Base-by-base conservation (phyloP, 2,113 vertebrate species). In the Ciconia maguari region DNA sequence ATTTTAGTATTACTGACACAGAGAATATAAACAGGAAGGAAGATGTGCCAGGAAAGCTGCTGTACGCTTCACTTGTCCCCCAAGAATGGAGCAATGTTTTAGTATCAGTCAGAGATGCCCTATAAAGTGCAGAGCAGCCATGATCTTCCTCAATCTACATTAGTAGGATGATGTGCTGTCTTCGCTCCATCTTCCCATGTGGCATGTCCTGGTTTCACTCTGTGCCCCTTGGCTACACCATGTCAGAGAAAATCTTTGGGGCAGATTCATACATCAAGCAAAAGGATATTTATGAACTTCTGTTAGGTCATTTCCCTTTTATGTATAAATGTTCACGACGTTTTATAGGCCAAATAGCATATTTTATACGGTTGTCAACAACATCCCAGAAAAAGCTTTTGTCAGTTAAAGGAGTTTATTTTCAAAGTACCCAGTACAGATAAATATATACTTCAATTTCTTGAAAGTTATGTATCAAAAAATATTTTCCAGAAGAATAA, bases 401-500 rank as follows among this genome's bases (percentile, higher is more conserved):
- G 52, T 87, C 57, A 69, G 18, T 83, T 87, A 49, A 90, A 90
- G 60, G 24, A 75, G 32, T 48, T 8, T 89, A 18, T 57, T 82
- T 4, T 48, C 29, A 79, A 82, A 88, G 13, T 34, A 51, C 6
- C 1, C 22, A 78, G 46, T 66, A 81, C 7, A 75, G 58, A 83
- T 32, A 27, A 90, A 88, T 60, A 76, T 49, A 76, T 72, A 57
- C 24, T 87, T 90, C 38, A 77, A 66, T 83, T 90, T 94, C 41
- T 75, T 90, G 18, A 29, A 92, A 71, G 38, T 9, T 93, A 34
- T 58, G 30, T 38, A 62, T 76, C 32, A 70, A 48, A 86, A 95
- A 92, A 90, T 95, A 83, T 36, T 97, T 97, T 97, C 18, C 84
- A 89, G 57, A 60, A 74, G 26, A 89, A 92, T 44, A 55, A 93